Evolutionary conservation across 2,797 vertebrate genomes (phyloP).

Genomic region (Melanotaenia maccullochi): DNA sequence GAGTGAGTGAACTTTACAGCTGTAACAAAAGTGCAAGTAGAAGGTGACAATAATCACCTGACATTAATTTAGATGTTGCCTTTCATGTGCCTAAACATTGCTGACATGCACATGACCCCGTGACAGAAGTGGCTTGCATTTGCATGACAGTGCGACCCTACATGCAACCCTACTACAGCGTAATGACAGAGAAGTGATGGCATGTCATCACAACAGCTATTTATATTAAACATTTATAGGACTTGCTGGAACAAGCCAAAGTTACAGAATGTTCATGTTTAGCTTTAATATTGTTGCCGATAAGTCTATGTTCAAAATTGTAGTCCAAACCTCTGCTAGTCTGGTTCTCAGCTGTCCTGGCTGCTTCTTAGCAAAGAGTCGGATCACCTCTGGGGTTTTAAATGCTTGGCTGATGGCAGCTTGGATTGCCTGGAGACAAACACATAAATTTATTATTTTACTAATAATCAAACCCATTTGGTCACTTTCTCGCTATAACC

Average conservation of each 20-base stretch:
- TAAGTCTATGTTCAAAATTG: not conserved
- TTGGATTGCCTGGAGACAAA: conserved; percentile 90
- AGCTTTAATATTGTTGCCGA: not conserved
- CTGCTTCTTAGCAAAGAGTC: conserved; percentile 98
- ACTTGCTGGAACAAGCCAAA: not conserved
- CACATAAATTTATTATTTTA: not conserved
- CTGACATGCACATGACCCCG: not conserved
- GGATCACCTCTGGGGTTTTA: conserved; percentile 98
- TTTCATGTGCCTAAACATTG: not conserved
- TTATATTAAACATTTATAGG: not conserved
- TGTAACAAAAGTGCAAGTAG: not conserved
- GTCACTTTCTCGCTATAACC: not conserved
- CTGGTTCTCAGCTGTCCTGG: conserved; percentile 94
- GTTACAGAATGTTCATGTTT: not conserved
- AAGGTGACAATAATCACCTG: not conserved
- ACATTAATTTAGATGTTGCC: not conserved
- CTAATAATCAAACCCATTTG: not conserved
- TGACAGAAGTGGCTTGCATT: not conserved
- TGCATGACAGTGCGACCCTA: not conserved
- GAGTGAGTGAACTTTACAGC: not conserved
- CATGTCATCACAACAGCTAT: not conserved
- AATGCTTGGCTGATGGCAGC: conserved; percentile 99
- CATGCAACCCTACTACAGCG: not conserved
- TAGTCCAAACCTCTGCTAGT: conserved; percentile 89
- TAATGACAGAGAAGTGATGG: not conserved